Evolutionary conservation across 2,888 invertebrate genomes (phyloP).

Genomic region (Melieria omissa): DNA sequence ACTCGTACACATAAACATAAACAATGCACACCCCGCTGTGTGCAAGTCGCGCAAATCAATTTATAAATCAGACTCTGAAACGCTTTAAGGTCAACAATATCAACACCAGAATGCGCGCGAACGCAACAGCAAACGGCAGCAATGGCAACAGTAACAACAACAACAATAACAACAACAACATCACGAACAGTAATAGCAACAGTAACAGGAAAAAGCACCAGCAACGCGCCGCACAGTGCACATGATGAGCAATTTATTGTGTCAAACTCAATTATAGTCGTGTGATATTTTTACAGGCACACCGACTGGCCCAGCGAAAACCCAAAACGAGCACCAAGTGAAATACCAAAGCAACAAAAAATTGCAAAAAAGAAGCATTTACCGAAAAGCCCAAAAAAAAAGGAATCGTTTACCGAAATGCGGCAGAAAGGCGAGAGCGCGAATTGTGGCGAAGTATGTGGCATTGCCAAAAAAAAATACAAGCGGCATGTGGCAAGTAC

Average conservation of each 20-base stretch:
- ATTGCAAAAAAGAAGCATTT: conserved; percentile 18
- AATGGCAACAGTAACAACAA: conserved; percentile 21
- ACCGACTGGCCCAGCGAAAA: conserved; percentile 40
- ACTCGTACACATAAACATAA: conserved; percentile 14
- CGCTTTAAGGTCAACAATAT: conserved; percentile 60
- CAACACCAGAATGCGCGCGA: conserved; percentile 43
- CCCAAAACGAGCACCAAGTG: conserved; percentile 51
- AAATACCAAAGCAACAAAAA: conserved; percentile 42
- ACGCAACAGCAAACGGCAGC: conserved; percentile 45
- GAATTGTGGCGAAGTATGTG: too few species aligned
- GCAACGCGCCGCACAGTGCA: conserved; percentile 45
- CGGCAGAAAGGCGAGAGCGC: too few species aligned
- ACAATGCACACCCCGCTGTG: conserved; percentile 53
- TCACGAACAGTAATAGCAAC: conserved; percentile 33
- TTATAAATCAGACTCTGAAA: conserved; percentile 61
- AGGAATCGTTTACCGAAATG: too few species aligned
- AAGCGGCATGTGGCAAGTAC: neutral
- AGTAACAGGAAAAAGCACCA: conserved; percentile 45
- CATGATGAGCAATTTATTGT: conserved; percentile 68
- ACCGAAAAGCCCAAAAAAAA: neutral
- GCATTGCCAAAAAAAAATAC: conserved; percentile 8
- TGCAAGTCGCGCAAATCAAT: conserved; percentile 63
- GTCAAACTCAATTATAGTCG: conserved; percentile 68
- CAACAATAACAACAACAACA: conserved; percentile 35
- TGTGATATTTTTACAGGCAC: conserved; percentile 61